phyloP scores from a whole-genome alignment of 2,797 vertebrate genomes.

The Gila robusta region DNA sequence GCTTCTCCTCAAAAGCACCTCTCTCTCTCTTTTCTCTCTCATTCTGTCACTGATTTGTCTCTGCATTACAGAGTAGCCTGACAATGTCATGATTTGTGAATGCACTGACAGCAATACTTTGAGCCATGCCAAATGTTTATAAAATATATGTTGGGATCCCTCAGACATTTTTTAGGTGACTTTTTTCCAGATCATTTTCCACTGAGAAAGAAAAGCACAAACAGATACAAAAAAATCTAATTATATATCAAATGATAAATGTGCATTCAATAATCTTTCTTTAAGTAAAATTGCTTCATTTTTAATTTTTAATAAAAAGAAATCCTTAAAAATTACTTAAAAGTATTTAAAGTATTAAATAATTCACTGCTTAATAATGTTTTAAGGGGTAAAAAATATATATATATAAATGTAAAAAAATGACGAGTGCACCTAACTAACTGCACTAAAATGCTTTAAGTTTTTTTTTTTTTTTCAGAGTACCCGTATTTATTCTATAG shows the following conservation, averaged over 20 bases:
- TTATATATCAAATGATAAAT: background rate
- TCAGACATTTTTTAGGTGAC: background rate
- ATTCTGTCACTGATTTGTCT: conserved; percentile 49
- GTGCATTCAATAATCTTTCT: background rate
- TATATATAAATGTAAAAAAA: background rate
- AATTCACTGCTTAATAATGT: too few species aligned
- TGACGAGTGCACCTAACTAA: background rate
- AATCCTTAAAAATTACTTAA: too few species aligned
- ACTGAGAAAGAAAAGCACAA: background rate
- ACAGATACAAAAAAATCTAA: too few species aligned
- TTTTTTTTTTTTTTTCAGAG: too few species aligned
- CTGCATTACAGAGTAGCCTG: conserved; percentile 40
- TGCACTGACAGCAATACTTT: conserved; percentile 39
- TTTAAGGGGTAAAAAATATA: background rate
- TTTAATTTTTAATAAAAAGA: too few species aligned
- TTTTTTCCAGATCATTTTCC: background rate
- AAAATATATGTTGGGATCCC: conserved; percentile 5
- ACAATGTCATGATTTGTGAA: conserved; percentile 23
- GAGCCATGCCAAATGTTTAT: conserved; percentile 23
- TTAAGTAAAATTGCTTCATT: background rate
- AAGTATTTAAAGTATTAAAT: too few species aligned
- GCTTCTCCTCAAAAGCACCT: conserved; percentile 36
- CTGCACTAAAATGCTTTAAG: background rate
- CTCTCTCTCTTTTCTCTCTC: conserved; percentile 39
- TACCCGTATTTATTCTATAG: background rate